A percentile compares a stretch with the other conserved stretches of the same genome.
These are phyloP conservation scores for Nomada ferruginata DNA, from an alignment of 2,888 invertebrate species.

Conservation along the genomic window DNA sequence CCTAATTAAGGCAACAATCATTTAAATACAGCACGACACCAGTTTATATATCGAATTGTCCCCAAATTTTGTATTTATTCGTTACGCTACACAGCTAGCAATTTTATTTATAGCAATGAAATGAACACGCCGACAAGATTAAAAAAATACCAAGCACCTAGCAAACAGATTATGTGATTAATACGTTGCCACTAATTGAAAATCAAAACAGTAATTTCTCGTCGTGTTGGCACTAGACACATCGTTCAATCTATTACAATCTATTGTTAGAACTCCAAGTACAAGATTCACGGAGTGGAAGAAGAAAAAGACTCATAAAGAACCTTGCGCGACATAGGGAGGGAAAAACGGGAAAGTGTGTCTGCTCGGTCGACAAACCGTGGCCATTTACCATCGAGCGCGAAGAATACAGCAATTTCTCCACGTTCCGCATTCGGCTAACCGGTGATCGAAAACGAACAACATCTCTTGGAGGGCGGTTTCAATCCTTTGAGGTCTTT, in stretches of 20 bases:
- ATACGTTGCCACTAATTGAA: too few relatives aligned
- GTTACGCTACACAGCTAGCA: too few relatives aligned
- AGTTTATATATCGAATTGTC: too few relatives aligned
- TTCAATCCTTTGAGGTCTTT: conserved; percentile 67
- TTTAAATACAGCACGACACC: too few relatives aligned
- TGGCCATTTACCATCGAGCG: conserved; percentile 19
- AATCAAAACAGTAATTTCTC: background rate
- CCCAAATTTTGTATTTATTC: too few relatives aligned
- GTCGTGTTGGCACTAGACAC: background rate
- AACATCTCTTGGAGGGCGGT: conserved; percentile 30
- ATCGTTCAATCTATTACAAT: background rate
- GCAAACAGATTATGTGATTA: too few relatives aligned
- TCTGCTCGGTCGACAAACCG: conserved; percentile 19
- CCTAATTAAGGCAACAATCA: too few relatives aligned
- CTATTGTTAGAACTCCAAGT: background rate
- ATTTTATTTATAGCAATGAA: too few relatives aligned
- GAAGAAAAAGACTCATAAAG: background rate
- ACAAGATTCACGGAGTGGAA: background rate
- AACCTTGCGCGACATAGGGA: background rate
- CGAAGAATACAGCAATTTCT: conserved; percentile 45
- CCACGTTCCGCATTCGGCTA: conserved; percentile 34
- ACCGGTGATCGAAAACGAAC: conserved; percentile 43
- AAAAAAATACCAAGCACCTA: too few relatives aligned
- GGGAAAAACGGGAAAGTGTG: background rate
- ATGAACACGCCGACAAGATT: too few relatives aligned